phyloP scores from a whole-genome alignment of 2,797 vertebrate genomes.

The Taeniopygia guttata region DNA sequence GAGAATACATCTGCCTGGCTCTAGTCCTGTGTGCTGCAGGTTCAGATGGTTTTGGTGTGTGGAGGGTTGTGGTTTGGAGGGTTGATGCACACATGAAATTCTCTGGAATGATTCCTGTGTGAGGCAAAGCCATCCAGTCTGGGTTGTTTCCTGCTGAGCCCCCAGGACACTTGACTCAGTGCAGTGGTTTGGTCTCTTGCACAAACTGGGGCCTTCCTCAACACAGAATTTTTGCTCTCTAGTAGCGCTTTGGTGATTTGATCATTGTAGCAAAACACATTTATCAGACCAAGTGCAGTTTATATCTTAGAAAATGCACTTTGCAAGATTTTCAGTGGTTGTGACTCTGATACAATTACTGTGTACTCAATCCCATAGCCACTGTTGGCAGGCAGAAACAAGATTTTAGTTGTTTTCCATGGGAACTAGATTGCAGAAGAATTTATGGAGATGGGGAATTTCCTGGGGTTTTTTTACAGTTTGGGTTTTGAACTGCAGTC shows the following conservation, averaged over 20 bases:
- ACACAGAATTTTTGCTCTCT: neutral
- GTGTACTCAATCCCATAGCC: neutral
- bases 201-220: neutral
- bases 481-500: neutral
- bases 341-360: neutral
- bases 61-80: neutral
- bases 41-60: neutral
- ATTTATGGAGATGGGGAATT: neutral
- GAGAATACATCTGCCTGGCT: fast-evolving
- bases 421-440: neutral
- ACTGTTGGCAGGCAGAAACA: neutral
- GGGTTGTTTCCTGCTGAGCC: neutral
- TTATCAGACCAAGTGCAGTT: neutral
- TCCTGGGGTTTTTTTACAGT: neutral
- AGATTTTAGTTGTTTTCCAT: neutral
- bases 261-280: neutral
- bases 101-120: neutral
- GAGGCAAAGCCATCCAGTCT: neutral
- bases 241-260: neutral
- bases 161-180: neutral
- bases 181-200: neutral
- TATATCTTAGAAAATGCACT: neutral
- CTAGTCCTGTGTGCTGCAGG: neutral
- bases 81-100: neutral
- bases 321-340: neutral